Evolutionary conservation across 2,113 vertebrate genomes (phyloP).

Genomic region (Plestiodon gilberti): DNA sequence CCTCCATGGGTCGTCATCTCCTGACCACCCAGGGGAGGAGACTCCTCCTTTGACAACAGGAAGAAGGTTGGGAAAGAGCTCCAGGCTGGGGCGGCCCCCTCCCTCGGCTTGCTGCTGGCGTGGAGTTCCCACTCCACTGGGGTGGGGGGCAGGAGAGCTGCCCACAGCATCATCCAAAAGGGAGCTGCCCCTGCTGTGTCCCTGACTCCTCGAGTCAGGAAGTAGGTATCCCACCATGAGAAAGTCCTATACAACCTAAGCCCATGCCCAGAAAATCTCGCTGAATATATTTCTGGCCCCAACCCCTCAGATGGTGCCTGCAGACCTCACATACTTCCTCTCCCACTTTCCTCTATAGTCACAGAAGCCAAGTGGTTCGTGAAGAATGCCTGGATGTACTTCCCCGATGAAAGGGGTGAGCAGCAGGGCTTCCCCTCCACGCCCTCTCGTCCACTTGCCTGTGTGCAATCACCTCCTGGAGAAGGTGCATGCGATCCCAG

Average conservation of each 20-base stretch:
- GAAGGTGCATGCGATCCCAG: slow-evolving; percentile 97
- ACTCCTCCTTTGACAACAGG: too few relatives aligned
- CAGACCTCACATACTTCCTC: not conserved
- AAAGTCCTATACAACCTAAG: not conserved
- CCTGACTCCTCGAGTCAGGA: not conserved
- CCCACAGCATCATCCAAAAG: not conserved
- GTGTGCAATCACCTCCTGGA: slow-evolving; percentile 94
- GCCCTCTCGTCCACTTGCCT: slow-evolving; percentile 74
- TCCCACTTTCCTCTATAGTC: too few relatives aligned
- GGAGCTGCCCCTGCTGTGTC: not conserved
- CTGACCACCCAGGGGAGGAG: too few relatives aligned
- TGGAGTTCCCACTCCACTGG: not conserved
- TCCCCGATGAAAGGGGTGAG: not conserved
- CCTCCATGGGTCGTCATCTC: not conserved
- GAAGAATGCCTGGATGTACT: not conserved
- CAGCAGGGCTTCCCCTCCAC: not conserved
- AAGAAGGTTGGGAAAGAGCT: not conserved
- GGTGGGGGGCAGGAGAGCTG: not conserved
- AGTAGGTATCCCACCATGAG: not conserved
- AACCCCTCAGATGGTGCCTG: not conserved
- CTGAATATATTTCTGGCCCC: too few relatives aligned
- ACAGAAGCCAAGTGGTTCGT: not conserved
- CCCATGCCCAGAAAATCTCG: too few relatives aligned
- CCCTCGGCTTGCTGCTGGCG: not conserved
- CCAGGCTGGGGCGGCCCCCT: not conserved